These are phyloP conservation scores for Meiosimyza decipiens DNA, from an alignment of 2,888 invertebrate genomes.

Conservation along the genomic window DNA sequence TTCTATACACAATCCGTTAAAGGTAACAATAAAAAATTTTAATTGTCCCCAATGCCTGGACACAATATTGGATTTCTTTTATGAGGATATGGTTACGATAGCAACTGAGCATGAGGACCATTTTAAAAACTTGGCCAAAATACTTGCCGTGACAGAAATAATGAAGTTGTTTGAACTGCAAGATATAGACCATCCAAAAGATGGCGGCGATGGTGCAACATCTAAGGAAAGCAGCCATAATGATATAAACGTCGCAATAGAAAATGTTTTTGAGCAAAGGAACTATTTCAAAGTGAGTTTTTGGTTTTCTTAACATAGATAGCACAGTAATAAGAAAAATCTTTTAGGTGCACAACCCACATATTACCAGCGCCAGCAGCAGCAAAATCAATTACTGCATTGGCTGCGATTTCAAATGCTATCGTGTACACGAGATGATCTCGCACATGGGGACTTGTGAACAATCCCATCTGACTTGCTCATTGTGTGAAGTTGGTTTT, in stretches of 20 bases:
- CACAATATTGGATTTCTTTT: constrained; percentile 63
- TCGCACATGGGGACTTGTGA: constrained; percentile 60
- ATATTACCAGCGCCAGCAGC: constrained; percentile 51
- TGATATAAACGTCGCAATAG: constrained; percentile 49
- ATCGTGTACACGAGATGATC: constrained; percentile 65
- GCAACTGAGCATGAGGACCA: constrained; percentile 61
- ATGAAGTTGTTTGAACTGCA: constrained; percentile 56
- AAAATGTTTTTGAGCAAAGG: constrained; percentile 58
- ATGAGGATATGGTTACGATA: constrained; percentile 61
- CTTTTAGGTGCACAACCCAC: constrained; percentile 56
- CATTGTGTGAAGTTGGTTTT: constrained; percentile 62
- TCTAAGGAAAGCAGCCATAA: background rate
- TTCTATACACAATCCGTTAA: constrained; percentile 64
- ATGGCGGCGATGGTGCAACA: constrained; percentile 20
- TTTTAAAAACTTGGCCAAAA: constrained; percentile 60
- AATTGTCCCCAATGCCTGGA: constrained; percentile 59
- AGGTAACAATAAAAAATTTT: constrained; percentile 61
- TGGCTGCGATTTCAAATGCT: constrained; percentile 65
- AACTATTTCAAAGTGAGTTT: constrained; percentile 59
- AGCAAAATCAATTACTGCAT: constrained; percentile 66
- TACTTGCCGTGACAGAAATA: constrained; percentile 59
- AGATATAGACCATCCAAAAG: constrained; percentile 28
- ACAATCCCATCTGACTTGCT: constrained; percentile 60
- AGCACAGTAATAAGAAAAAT: background rate
- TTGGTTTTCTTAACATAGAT: background rate